Percentiles rank a stretch among this genome's conserved stretches.
These are phyloP conservation scores for Oophaga sylvatica DNA, from an alignment of 2,797 vertebrate species.

Conservation along the genomic window DNA sequence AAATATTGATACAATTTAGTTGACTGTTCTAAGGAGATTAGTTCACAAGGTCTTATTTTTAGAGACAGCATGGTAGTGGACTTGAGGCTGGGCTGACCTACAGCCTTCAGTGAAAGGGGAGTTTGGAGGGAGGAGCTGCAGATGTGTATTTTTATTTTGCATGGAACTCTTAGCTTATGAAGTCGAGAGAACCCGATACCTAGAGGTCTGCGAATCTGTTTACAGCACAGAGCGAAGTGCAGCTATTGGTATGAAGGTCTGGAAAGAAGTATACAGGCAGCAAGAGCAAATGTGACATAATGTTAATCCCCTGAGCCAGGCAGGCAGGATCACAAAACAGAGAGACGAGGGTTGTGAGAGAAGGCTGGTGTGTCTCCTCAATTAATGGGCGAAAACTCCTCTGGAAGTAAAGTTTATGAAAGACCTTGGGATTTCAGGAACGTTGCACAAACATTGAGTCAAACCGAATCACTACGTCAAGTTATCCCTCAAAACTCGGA, in stretches of 20 bases:
- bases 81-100: constrained; percentile 53
- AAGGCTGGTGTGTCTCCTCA: constrained; percentile 15
- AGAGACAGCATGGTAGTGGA: constrained; percentile 39
- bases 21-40: constrained; percentile 8
- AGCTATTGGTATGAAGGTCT: constrained; percentile 61
- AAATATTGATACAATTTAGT: background rate
- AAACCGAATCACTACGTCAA: background rate
- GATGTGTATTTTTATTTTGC: constrained; percentile 61
- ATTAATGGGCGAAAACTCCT: constrained; percentile 15
- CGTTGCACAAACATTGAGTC: background rate
- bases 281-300: constrained; percentile 21
- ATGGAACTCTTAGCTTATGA: constrained; percentile 61
- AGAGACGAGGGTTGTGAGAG: constrained; percentile 21
- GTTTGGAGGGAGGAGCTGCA: constrained; percentile 51
- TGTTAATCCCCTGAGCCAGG: constrained; percentile 35
- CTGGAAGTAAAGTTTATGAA: constrained; percentile 29
- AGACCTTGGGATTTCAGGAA: constrained; percentile 1
- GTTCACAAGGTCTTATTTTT: constrained; percentile 51
- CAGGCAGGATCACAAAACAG: constrained; percentile 33
- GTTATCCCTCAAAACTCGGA: background rate
- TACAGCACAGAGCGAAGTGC: constrained; percentile 62
- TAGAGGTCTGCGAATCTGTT: constrained; percentile 63
- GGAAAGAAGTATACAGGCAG: constrained; percentile 20
- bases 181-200: constrained; percentile 60
- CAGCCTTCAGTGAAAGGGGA: constrained; percentile 53